phyloP scores from a whole-genome alignment of 2,113 vertebrate species.

The Riparia riparia region DNA sequence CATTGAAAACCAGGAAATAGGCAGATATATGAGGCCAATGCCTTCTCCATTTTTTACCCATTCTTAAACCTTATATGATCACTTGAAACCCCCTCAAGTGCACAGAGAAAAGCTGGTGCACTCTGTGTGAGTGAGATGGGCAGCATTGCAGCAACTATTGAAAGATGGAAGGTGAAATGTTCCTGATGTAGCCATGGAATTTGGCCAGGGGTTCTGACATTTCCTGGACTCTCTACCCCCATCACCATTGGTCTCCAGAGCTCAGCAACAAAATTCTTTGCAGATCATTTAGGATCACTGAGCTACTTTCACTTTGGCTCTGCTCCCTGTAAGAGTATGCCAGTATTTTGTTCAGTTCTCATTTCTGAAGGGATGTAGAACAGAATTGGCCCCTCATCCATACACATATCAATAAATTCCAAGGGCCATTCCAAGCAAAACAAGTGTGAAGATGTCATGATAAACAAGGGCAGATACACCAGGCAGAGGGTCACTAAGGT shows the following conservation, averaged over 20 bases:
- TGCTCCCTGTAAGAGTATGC: neutral
- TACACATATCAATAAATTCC: neutral
- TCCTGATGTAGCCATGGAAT: neutral
- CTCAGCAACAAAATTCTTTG: neutral
- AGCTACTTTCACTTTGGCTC: neutral
- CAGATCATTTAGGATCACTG: neutral
- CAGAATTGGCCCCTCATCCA: neutral
- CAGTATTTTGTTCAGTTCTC: neutral
- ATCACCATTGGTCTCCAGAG: neutral
- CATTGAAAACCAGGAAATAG: neutral
- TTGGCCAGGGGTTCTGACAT: neutral
- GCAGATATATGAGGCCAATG: neutral
- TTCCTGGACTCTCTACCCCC: accelerated
- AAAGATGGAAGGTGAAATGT: neutral
- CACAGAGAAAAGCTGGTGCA: neutral
- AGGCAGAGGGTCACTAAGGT: neutral
- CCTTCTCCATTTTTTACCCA: neutral
- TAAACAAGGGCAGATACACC: neutral
- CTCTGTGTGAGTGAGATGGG: neutral
- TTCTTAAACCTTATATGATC: neutral
- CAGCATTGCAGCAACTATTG: neutral
- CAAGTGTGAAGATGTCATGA: neutral
- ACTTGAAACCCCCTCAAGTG: neutral
- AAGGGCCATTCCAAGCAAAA: neutral
- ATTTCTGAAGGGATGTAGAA: neutral